A percentile compares a stretch with the other conserved stretches of the same genome.
These are phyloP conservation scores for Archilochus colubris DNA, from an alignment of 2,113 vertebrate genomes.

Conservation along the genomic window DNA sequence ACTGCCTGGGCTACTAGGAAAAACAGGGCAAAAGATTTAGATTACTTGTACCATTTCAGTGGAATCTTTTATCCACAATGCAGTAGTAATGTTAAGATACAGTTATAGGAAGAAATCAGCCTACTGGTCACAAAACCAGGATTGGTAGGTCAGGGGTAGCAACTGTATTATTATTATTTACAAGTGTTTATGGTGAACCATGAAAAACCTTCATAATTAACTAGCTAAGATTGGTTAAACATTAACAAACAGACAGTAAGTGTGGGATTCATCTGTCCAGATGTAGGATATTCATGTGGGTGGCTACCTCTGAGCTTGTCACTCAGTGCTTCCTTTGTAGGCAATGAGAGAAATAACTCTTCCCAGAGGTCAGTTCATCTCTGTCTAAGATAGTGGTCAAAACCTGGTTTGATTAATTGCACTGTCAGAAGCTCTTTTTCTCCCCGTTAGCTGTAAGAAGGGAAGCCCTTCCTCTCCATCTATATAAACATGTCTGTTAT, in stretches of 20 bases:
- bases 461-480: neutral
- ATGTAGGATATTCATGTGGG: neutral
- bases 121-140: neutral
- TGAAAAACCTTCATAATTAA: neutral
- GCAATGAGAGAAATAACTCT: neutral
- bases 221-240: constrained; percentile 14
- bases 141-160: neutral
- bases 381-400: neutral
- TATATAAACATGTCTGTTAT: neutral
- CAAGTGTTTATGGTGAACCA: neutral
- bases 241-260: neutral
- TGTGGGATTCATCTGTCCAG: neutral
- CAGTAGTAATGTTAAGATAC: neutral
- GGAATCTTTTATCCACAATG: neutral
- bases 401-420: neutral
- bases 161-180: neutral
- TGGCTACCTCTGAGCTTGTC: neutral
- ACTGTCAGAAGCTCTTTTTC: neutral
- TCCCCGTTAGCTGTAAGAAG: neutral
- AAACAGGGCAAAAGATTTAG: neutral
- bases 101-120: neutral
- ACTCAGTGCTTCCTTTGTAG: neutral
- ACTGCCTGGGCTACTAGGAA: neutral
- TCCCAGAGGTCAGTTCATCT: neutral
- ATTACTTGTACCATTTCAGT: neutral